Evolutionary conservation across 2,888 invertebrate species (phyloP), one percentile per base, ranked within the genome.

Genomic region (Ormyrus nitidulus): DNA sequence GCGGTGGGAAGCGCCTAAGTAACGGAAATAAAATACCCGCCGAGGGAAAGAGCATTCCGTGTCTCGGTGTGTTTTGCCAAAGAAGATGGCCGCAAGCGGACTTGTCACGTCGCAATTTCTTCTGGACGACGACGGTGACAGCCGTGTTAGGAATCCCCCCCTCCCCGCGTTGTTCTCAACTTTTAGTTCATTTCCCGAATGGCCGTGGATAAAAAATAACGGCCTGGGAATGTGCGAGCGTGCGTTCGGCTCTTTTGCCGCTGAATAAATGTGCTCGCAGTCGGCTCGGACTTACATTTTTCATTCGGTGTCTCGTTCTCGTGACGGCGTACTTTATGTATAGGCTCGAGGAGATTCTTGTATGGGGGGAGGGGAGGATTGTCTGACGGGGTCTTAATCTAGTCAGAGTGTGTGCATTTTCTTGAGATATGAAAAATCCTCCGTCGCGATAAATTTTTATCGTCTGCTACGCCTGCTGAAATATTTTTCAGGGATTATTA

Each of bases 61-160:
- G 69, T 76, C 75, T 73, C 74, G 77, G 69, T 69, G 74, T 81
- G 76, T 82, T 83, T 83, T 83, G 80, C 81, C 80, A 82, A 34
- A 81, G 77, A 83, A 81, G 59, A 78, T 75, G 68, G 48, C 64
- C 34, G 61, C 58, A 3, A 34, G 62, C 62, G 48, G 69, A 54
- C 61, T 81, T 82, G 82, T 81, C 82, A 70, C 79, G 82, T 79
- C 66, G 79, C 83, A 84, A 85, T 84, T 83, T 85, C 83, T 82
- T 84, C 82, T 83, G 81, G 62, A 59, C 9, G 6, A 51, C 51
- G 71, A 64, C 71, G 58, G 49, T 64, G 58, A 77, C 74, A 75
- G 71, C 53, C 79, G 13, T 65, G 61, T 61, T 65, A 79, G 68
- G 77, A 82, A 66, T 83, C 79, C 81, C 81, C 70, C 68, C 61